Base-by-base conservation (phyloP, 2,113 vertebrate genomes). In the Solea solea region DNA sequence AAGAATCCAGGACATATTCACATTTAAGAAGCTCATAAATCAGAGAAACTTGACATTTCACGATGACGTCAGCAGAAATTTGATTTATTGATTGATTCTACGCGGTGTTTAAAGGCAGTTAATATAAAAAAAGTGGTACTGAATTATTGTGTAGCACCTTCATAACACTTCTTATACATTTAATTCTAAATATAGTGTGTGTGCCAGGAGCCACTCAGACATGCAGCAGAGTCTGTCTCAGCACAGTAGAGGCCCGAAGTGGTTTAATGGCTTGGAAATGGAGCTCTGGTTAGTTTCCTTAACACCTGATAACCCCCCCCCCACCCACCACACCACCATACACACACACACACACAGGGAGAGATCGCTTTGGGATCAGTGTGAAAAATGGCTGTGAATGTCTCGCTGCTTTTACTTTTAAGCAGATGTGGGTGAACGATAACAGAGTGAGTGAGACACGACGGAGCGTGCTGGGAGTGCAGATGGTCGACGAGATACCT, bases 251-350 rank as follows among this genome's bases (percentile, higher is more conserved):
- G 21, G 12, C 60, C 57, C 15, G 7, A 34, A 42, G 66, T 15
- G 34, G 45, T 71, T 72, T 64, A 64, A 5, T 0, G 44, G 27
- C 69, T 75, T 8, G 4, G 59, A 80, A 61, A 50, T 50, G 45
- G 57, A 66, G 82, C 63, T 76, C 86, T 90, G 86, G 48, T 78
- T 80, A 76, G 73, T 85, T 76, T 88, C 80, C 55, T 62, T 41
- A 76, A 73, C 89, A 86, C 87, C 84, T 82, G 89, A 89, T 90
- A 89, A 83, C 79, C 72, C 68, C 64, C 28, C 28, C 5, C 2
- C 62, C 15, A 14, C 51, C 46, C 54, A 21, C 8, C n/a, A n/a
- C n/a, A n/a, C n/a, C n/a, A n/a, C 5, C 28, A 34, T 55, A 34
- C 27, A 59, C 50, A 14, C 60, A 41, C 52, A 21, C 40, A 34